phyloP scores from a whole-genome alignment of 2,888 invertebrate genomes.

The Crepidodera aurea region DNA sequence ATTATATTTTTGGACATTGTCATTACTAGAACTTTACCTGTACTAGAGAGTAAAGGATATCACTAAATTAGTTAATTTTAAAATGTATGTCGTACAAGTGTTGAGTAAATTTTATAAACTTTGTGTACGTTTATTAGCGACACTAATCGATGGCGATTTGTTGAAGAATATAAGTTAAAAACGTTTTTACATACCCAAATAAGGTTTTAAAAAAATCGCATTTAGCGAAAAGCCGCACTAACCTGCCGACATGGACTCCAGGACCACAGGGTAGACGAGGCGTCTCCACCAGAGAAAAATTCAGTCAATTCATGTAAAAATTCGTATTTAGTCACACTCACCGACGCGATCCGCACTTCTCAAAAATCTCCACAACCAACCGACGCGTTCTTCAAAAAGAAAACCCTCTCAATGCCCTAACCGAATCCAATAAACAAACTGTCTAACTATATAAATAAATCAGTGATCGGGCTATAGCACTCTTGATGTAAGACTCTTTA shows the following conservation, averaged over 20 bases:
- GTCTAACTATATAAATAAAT: conserved; percentile 65
- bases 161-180: too few relatives aligned
- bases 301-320: conserved; percentile 38
- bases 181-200: too few relatives aligned
- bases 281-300: conserved; percentile 38
- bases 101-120: too few relatives aligned
- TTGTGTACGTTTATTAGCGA: too few relatives aligned
- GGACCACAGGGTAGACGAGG: conserved; percentile 49
- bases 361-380: conserved; percentile 52
- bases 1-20: too few relatives aligned
- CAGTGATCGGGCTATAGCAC: conserved; percentile 63
- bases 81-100: too few relatives aligned
- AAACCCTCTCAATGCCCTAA: conserved; percentile 58
- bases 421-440: conserved; percentile 64
- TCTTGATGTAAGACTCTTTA: conserved; percentile 65
- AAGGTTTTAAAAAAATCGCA: too few relatives aligned
- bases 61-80: too few relatives aligned
- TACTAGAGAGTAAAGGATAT: too few relatives aligned
- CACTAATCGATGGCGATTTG: too few relatives aligned
- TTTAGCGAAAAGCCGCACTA: conserved; percentile 6
- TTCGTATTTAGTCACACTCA: conserved; percentile 27
- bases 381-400: conserved; percentile 55
- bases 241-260: conserved; percentile 62
- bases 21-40: too few relatives aligned
- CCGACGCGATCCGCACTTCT: conserved; percentile 37